These are phyloP conservation scores for Aramus guarauna DNA, from an alignment of 2,113 vertebrate genomes.

Conservation along the genomic window DNA sequence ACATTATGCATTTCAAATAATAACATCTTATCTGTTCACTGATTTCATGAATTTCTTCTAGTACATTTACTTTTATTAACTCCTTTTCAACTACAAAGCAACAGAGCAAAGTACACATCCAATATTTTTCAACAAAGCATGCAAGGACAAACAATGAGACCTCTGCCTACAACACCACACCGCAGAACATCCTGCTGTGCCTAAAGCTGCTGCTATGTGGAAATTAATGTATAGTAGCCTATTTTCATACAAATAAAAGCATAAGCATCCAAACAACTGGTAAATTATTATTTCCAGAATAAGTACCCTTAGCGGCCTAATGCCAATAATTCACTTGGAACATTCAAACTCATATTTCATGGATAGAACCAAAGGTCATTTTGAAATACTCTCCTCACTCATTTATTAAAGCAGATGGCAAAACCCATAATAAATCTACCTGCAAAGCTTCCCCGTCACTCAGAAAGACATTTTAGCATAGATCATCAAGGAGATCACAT, in stretches of 20 bases:
- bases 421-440: conserved; percentile 6
- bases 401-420: conserved; percentile 20
- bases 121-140: not conserved
- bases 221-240: not conserved
- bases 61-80: conserved; percentile 23
- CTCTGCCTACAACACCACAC: not conserved
- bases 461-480: not conserved
- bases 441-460: not conserved
- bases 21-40: not conserved
- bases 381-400: not conserved
- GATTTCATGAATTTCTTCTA: not conserved
- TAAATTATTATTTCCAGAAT: not conserved
- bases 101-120: not conserved
- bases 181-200: not conserved
- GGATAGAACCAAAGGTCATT: not conserved
- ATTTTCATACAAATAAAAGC: not conserved
- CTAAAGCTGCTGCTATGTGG: not conserved
- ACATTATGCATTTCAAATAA: not conserved
- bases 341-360: not conserved
- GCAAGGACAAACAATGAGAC: not conserved
- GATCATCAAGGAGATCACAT: not conserved
- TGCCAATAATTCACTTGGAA: not conserved
- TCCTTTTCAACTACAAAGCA: not conserved
- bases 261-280: not conserved
- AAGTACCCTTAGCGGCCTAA: not conserved